Evolutionary conservation across 2,113 vertebrate genomes (phyloP).

Genomic region (Chamaetylas fuelleborni): DNA sequence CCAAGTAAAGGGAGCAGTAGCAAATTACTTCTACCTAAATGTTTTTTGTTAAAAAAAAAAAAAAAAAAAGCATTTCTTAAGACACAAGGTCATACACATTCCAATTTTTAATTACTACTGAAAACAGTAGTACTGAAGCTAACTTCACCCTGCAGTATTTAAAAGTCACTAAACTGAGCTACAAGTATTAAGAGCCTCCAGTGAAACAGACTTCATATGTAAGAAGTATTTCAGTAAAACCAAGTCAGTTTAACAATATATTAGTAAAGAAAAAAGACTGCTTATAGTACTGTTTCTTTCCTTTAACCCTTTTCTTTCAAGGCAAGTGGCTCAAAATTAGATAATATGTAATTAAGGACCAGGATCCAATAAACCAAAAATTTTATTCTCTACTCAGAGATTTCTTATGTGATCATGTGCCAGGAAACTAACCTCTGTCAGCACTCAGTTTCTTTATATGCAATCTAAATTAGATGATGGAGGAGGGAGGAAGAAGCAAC

Average conservation of each 20-base stretch:
- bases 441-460: neutral
- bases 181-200: neutral
- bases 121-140: neutral
- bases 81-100: neutral
- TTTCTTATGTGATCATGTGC: neutral
- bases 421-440: neutral
- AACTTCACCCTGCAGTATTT: neutral
- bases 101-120: neutral
- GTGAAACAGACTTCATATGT: neutral
- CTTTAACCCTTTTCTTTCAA: neutral
- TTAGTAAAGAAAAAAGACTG: neutral
- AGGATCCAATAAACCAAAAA: neutral
- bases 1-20: neutral
- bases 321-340: neutral
- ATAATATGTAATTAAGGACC: neutral
- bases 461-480: neutral
- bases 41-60: neutral
- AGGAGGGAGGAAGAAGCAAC: neutral
- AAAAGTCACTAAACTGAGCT: neutral
- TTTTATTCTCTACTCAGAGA: neutral
- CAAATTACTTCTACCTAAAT: neutral
- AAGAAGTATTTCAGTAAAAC: neutral
- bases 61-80: neutral
- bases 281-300: neutral
- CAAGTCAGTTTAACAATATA: neutral